Base-by-base conservation (phyloP, 2,888 invertebrate genomes). In the Machimus atricapillus region DNA sequence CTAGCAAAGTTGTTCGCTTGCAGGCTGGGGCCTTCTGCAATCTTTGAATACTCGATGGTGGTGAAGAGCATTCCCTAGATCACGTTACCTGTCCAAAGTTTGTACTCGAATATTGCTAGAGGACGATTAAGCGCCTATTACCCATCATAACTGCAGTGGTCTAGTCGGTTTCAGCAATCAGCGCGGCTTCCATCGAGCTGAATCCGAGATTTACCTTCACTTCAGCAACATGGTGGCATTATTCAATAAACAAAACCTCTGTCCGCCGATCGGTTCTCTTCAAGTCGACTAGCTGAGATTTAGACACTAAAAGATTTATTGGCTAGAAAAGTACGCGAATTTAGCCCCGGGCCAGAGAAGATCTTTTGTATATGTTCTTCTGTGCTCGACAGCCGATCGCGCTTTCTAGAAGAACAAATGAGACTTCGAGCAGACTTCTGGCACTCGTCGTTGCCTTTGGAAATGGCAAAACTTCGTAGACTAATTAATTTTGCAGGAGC, bases 141-240 rank as follows among this genome's bases (percentile, higher is more conserved):
- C 78, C 78, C 46, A 78, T 78, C 43, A 78, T 78, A 78, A 78
- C 78, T 46, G 78, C 76, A 37, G 34, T 34, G 76, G 34, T 76
- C 27, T 40, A 40, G 78, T 78, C 40, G 78, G 27, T 43, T 78
- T n/a, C 23, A 78, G 78, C 78, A 78, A 78, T 46, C 76, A 74
- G 31, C 34, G 6, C 73, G 2, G 31, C 27, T 34, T 74, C 27
- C 34, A 74, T 6, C 73, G 16, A 46, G 43, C 43, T 46, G 16
- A 74, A 31, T 27, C 4, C 9, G 27, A 43, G 27, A n/a, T 5
- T 78, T 78, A 23, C 78, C 78, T 78, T 78, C 78, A 78, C 78
- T 78, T n/a, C 76, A 9, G 74, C n/a, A 52, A 16, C 16, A n/a
- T 52, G 52, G n/a, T 52, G 52, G 66, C 12, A 66, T 66, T 66